These are phyloP conservation scores for Trichonephila inaurata DNA, from an alignment of 1,140 invertebrate species.

Conservation along the genomic window DNA sequence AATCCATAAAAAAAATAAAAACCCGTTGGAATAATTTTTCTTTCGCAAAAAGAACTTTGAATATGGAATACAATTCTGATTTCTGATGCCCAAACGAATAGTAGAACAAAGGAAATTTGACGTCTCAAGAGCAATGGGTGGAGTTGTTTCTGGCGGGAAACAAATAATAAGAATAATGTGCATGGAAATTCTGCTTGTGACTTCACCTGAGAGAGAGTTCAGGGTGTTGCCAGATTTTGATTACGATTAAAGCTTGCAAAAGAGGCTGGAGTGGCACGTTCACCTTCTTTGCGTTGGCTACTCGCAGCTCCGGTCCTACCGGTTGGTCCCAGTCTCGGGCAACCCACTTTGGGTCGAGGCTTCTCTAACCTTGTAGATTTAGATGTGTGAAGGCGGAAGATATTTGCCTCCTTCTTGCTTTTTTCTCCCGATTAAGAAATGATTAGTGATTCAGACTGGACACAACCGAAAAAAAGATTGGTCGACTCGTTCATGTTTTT, in stretches of 20 bases:
- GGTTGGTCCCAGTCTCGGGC: conserved; percentile 42
- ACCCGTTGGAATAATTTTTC: too few species aligned
- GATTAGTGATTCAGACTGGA: background rate
- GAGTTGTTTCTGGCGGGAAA: background rate
- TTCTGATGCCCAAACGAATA: background rate
- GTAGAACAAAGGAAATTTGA: conserved; percentile 4
- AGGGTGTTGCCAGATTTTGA: conserved; percentile 40
- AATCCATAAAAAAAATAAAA: too few species aligned
- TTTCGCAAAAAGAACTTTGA: too few species aligned
- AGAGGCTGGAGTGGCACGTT: conserved; percentile 15
- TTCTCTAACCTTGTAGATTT: conserved; percentile 46
- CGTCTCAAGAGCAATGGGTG: conserved; percentile 1
- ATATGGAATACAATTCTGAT: background rate
- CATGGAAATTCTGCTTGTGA: background rate
- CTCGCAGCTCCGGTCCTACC: conserved; percentile 63
- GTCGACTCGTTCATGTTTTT: too few species aligned
- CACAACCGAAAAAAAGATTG: background rate
- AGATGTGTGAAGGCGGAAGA: conserved; percentile 3
- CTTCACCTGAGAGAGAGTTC: background rate
- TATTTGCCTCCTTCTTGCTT: background rate
- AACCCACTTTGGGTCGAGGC: conserved; percentile 50
- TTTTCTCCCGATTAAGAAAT: background rate
- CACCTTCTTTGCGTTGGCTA: conserved; percentile 66
- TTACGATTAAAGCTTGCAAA: conserved; percentile 1
- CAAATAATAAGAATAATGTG: conserved; percentile 19